Evolutionary conservation across 2,888 invertebrate genomes (phyloP), one percentile per base, ranked within the genome.

Genomic region (Pseudanteris insignis): DNA sequence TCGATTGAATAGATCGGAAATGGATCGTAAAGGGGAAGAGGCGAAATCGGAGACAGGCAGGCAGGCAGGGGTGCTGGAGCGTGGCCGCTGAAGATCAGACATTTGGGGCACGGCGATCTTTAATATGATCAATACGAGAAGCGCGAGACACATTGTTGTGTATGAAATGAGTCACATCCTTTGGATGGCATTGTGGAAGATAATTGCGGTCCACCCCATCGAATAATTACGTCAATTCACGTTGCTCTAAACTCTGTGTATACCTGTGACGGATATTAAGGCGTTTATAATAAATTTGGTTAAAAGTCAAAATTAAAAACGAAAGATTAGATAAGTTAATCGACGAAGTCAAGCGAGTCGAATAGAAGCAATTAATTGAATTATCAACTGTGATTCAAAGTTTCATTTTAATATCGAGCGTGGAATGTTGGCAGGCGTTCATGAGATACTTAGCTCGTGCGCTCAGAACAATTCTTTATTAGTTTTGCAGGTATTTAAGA

Each of bases 71-170:
- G 29, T 3, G 24, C 2, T 12, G 36, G n/a, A 24, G 36, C 26
- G 25, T 15, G 36, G 40, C 46, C 54, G 41, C 44, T 50, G 29
- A 50, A 50, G 58, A 58, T 50, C 50, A 26, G 58, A 38, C 58
- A 50, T 50, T 58, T 32, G 37, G 58, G 36, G 25, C 24, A 44
- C 36, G 48, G 10, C 57, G 47, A 57, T 57, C 57, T 33, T 57
- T 58, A 58, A 58, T 58, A 37, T 57, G 57, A 57, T 57, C 48
- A 57, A 57, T 48, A 57, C 48, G 37, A 47, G 32, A 43, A 44
- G 53, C 37, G 48, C 37, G 43, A 34, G 57, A 32, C 47, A 57
- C 48, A 48, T 57, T 47, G 57, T 47, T 48, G 48, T 36, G 30
- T 26, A 30, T 18, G 41, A 34, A 47, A 57, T 57, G 57, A 57